Evolutionary conservation across 2,797 vertebrate species (phyloP).

Genomic region (Bufotes viridis): DNA sequence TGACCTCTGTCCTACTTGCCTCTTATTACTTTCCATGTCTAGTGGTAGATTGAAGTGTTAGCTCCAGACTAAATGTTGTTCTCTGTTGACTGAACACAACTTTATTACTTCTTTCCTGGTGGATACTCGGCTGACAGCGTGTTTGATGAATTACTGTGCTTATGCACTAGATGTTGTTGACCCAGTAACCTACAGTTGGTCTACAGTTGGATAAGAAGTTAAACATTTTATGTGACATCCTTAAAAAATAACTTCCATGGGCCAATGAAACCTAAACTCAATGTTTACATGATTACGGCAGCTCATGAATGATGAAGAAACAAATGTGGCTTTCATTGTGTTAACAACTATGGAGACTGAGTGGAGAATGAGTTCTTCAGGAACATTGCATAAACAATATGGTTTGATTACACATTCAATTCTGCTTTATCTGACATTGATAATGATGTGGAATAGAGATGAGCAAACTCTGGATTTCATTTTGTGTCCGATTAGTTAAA

Average conservation of each 20-base stretch:
- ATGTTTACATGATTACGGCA: conserved; percentile 3
- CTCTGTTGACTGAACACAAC: conserved; percentile 17
- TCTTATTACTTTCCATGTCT: background rate
- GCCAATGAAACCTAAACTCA: conserved; percentile 1
- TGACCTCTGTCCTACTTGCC: background rate
- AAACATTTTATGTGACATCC: background rate
- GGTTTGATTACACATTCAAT: too few relatives aligned
- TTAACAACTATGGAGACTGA: background rate
- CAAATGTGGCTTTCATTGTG: background rate
- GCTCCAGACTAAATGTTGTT: conserved; percentile 14
- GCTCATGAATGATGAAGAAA: background rate
- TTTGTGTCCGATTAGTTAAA: too few relatives aligned
- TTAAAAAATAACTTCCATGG: background rate
- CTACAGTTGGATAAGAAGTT: conserved; percentile 10
- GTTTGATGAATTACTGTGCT: conserved; percentile 29
- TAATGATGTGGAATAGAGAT: too few relatives aligned
- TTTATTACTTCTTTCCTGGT: conserved; percentile 4
- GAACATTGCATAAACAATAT: background rate
- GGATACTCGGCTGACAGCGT: conserved; percentile 13
- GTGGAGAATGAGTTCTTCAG: background rate
- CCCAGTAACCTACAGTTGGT: conserved; percentile 15
- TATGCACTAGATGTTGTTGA: background rate
- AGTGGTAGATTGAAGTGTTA: background rate
- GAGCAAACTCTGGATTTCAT: too few relatives aligned
- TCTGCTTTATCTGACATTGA: too few relatives aligned